Evolutionary conservation across 2,888 invertebrate genomes (phyloP).

Genomic region (Omphaloscelis lunosa): DNA sequence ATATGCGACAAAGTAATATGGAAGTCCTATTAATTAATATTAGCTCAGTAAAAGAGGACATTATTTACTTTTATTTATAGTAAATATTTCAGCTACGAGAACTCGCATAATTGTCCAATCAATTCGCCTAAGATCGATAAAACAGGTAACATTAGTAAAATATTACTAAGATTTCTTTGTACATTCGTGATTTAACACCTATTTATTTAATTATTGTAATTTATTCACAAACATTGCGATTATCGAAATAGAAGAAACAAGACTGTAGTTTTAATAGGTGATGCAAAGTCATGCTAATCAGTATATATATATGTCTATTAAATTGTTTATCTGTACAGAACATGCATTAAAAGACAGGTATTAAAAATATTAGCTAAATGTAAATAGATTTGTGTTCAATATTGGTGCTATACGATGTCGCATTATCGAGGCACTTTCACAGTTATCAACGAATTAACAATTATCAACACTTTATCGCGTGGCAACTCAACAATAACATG

Average conservation of each 20-base stretch:
- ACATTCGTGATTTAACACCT: slow-evolving; percentile 23
- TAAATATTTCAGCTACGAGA: slow-evolving; percentile 4
- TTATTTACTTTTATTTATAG: not conserved
- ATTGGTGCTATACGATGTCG: slow-evolving; percentile 15
- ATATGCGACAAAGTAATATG: not conserved
- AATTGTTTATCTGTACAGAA: slow-evolving; percentile 15
- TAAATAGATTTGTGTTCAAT: slow-evolving; percentile 17
- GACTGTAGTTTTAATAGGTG: slow-evolving; percentile 9
- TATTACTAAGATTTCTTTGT: slow-evolving; percentile 40
- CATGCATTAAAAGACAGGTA: slow-evolving; percentile 13
- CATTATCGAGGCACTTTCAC: slow-evolving; percentile 43
- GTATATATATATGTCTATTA: not conserved
- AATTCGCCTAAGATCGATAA: slow-evolving; percentile 1
- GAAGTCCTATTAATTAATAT: not conserved
- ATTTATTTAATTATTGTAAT: not conserved
- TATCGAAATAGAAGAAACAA: not conserved
- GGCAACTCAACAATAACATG: slow-evolving; percentile 25
- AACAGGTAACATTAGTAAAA: slow-evolving; percentile 21
- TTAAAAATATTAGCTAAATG: slow-evolving; percentile 15
- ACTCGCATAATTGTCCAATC: not conserved
- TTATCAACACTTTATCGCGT: slow-evolving; percentile 12
- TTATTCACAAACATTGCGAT: not conserved
- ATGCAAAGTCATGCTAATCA: not conserved
- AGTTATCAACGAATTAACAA: slow-evolving; percentile 23
- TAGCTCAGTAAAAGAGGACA: not conserved